Evolutionary conservation across 2,797 vertebrate genomes (phyloP), one percentile per base, ranked within the genome.

Genomic region (Chiroxiphia lanceolata): DNA sequence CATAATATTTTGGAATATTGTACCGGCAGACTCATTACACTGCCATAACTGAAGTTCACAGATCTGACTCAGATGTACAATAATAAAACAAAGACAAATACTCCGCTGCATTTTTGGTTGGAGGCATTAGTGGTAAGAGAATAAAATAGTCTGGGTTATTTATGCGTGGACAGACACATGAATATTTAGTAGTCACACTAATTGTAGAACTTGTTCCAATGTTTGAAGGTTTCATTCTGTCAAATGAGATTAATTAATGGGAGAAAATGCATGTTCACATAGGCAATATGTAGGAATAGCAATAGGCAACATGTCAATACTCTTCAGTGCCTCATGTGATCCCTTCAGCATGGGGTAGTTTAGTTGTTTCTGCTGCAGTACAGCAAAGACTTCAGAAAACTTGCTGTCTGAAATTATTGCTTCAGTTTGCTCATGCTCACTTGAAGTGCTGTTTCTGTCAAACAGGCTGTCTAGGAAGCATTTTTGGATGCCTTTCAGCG

Each of bases 121-220:
- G 53, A 83, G 33, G 34, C 36, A 23, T 56, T 51, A 72, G 13
- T 29, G 33, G 33, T 61, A 61, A 76, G 56, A 79, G 40, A 85
- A 87, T 51, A 76, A 95, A 82, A 93, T 57, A 76, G 74, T 89
- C 68, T 61, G 47, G 23, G 50, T 84, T 79, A 82, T 92, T 93
- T 94, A 76, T 72, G 57, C 60, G 14, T 70, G 51, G 65, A 48
- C n/a, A 82, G 50, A 79, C 22, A 51, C n/a, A 71, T 10, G 26
- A 92, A 93, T 92, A 77, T 40, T 38, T 38, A 89, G 77, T 59
- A 72, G n/a, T 76, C 4, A 4, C 84, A 33, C 59, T 90, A 87
- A 84, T 92, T 84, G 72, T 63, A 82, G 81, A 71, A n/a, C 27
- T 89, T 69, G 51, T 82, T 89, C 59, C 50, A 82, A 42, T 0